These are phyloP conservation scores for Brachionus rubens DNA, from an alignment of 1,140 invertebrate species.

Conservation along the genomic window DNA sequence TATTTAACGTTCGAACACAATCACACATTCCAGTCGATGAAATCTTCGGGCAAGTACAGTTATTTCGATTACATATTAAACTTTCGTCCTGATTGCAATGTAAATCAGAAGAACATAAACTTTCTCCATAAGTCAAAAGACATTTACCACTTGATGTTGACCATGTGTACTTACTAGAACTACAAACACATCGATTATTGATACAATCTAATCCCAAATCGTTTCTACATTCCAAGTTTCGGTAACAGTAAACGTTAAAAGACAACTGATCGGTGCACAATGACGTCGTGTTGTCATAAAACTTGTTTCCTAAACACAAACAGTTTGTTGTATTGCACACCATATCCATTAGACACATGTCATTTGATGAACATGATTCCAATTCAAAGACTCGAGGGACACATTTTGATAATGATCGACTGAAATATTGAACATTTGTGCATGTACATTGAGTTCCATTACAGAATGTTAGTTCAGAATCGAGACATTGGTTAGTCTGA, in stretches of 20 bases:
- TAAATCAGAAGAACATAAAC: background rate
- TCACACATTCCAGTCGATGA: constrained; percentile 5
- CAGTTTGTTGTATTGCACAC: too few species aligned
- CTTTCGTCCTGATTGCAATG: background rate
- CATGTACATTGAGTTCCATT: background rate
- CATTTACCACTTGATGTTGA: too few species aligned
- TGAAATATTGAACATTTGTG: background rate
- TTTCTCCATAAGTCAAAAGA: background rate
- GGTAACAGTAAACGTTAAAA: too few species aligned
- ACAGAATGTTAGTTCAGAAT: background rate
- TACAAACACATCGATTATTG: background rate
- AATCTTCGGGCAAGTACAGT: background rate
- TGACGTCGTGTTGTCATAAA: too few species aligned
- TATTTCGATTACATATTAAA: background rate
- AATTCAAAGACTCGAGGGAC: background rate
- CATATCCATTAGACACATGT: too few species aligned
- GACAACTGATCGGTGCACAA: too few species aligned
- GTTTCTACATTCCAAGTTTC: too few species aligned
- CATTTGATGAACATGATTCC: constrained; percentile 2
- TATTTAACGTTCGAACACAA: background rate
- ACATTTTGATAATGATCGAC: background rate
- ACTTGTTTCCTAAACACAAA: too few species aligned
- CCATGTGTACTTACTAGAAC: too few species aligned
- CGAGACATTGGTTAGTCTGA: background rate
- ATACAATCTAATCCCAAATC: background rate